A percentile compares a stretch with the other conserved stretches of the same genome.
Evolutionary conservation across 2,888 invertebrate species (phyloP).

Genomic region (Alloplasta piceator): DNA sequence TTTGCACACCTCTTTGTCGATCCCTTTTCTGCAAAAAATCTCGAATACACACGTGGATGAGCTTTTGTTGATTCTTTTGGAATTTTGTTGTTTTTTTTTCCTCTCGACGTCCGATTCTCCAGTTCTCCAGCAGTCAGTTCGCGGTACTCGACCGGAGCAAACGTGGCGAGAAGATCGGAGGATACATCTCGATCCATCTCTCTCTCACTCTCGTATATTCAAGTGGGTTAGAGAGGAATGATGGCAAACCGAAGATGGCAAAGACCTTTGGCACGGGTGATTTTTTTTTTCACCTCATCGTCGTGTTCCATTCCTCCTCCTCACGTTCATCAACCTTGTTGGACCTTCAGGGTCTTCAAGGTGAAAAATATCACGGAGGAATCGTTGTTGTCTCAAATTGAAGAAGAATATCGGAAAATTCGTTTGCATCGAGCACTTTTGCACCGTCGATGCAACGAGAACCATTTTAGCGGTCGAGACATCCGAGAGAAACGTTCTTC

Average conservation of each 20-base stretch:
- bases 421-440: background rate
- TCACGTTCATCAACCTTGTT: background rate
- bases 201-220: background rate
- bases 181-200: slow-evolving; percentile 3
- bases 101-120: slow-evolving; percentile 2
- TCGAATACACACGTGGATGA: background rate
- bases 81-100: background rate
- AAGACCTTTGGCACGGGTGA: slow-evolving; percentile 21
- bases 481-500: background rate
- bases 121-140: slow-evolving; percentile 20
- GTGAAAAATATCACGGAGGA: background rate
- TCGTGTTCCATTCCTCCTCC: background rate
- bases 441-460: background rate
- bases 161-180: slow-evolving; percentile 37
- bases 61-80: background rate
- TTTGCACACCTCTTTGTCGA: background rate
- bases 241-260: slow-evolving; percentile 11
- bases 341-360: too few species aligned
- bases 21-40: background rate
- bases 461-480: slow-evolving; percentile 1
- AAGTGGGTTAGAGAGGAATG: background rate
- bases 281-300: background rate
- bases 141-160: slow-evolving; percentile 8
- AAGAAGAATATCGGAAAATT: background rate
- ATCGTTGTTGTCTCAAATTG: background rate